Conservation (phyloP, 2,888 invertebrate genomes). For the Esperia sulphurella region DNA sequence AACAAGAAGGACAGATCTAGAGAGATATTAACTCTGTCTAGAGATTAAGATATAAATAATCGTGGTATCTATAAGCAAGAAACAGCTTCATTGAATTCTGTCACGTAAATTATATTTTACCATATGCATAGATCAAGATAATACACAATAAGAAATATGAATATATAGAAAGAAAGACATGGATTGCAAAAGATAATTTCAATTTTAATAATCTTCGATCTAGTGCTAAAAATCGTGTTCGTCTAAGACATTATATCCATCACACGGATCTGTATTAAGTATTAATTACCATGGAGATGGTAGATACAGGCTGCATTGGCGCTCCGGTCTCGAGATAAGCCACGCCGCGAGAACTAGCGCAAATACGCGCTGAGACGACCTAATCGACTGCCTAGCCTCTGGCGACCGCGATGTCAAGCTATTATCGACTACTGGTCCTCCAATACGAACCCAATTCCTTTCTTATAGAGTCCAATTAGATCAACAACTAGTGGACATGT, state of each 20-base stretch:
- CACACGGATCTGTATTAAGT: constrained; percentile 38
- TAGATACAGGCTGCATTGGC: constrained; percentile 26
- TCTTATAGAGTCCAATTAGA: constrained; percentile 36
- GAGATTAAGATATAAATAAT: too few relatives aligned
- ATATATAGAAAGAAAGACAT: neutral
- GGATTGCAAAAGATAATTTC: neutral
- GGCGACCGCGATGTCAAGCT: constrained; percentile 25
- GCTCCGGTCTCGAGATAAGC: constrained; percentile 49
- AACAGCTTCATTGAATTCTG: neutral
- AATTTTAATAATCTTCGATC: neutral
- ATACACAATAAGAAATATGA: neutral
- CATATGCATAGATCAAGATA: neutral
- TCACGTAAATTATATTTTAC: neutral
- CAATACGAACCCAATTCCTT: constrained; percentile 45
- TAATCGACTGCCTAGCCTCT: constrained; percentile 44
- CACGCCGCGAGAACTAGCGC: constrained; percentile 54
- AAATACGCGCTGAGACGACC: constrained; percentile 43
- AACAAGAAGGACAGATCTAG: too few relatives aligned
- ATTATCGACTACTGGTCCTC: constrained; percentile 20
- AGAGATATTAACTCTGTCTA: too few relatives aligned
- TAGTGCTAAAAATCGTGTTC: constrained; percentile 5
- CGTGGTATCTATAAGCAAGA: too few relatives aligned
- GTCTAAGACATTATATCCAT: constrained; percentile 28
- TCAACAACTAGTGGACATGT: constrained; percentile 30
- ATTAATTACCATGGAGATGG: constrained; percentile 48